phyloP scores from a whole-genome alignment of 1,140 invertebrate species.

The Ceratosolen solmsi region DNA sequence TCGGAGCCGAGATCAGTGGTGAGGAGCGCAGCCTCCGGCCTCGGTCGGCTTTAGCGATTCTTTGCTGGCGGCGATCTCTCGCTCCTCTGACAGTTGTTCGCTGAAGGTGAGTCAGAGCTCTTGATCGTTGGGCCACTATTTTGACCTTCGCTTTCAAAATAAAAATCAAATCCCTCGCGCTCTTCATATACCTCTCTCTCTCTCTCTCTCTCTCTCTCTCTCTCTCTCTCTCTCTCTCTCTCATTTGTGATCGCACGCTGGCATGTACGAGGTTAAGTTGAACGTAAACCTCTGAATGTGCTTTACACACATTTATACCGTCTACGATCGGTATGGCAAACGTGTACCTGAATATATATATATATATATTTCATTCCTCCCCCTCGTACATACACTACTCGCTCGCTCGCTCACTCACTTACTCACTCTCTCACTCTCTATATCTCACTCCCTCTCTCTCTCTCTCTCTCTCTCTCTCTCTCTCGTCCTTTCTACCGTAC shows the following conservation, averaged over 20 bases:
- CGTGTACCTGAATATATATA: slow-evolving; percentile 24
- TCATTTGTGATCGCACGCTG: no score
- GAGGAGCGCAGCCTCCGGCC: background rate
- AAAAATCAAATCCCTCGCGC: slow-evolving; percentile 29
- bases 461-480: slow-evolving; percentile 10
- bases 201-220: slow-evolving; percentile 31
- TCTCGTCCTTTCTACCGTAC: no score
- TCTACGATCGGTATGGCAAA: background rate
- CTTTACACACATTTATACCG: background rate
- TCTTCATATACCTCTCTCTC: slow-evolving; percentile 42
- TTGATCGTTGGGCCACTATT: background rate
- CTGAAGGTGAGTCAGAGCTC: slow-evolving; percentile 35
- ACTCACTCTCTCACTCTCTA: slow-evolving; percentile 35
- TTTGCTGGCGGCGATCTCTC: background rate
- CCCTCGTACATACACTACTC: background rate
- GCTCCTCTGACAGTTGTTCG: no score
- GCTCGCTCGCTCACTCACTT: slow-evolving; percentile 15
- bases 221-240: slow-evolving; percentile 26
- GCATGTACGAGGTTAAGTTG: background rate
- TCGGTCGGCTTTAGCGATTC: no score
- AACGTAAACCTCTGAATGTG: background rate
- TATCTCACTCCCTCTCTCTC: slow-evolving; percentile 14
- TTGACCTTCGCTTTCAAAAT: background rate
- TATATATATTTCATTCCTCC: background rate
- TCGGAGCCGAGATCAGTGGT: background rate